These are phyloP conservation scores for Apotomis capreana DNA, from an alignment of 2,888 invertebrate species.

Conservation along the genomic window DNA sequence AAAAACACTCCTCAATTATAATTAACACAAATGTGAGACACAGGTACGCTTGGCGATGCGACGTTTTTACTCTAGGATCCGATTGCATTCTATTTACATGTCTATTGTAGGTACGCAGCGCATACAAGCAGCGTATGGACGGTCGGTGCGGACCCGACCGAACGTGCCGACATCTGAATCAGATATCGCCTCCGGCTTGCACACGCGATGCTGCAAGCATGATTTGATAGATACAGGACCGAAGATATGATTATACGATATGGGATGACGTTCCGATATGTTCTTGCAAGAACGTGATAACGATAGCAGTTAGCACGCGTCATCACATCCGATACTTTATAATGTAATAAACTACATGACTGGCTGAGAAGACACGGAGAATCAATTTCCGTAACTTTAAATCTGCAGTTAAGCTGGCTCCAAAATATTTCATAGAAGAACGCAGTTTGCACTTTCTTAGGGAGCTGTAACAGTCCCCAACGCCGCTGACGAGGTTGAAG, in stretches of 20 bases:
- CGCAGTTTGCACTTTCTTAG: too few species aligned
- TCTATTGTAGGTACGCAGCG: too few species aligned
- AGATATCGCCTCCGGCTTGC: slow-evolving; percentile 8
- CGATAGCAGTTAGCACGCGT: slow-evolving; percentile 1
- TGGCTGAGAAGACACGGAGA: too few species aligned
- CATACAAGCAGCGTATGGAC: not conserved
- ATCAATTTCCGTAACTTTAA: too few species aligned
- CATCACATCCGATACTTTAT: not conserved
- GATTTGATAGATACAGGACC: slow-evolving; percentile 15
- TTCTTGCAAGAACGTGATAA: slow-evolving; percentile 17
- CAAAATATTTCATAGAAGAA: too few species aligned
- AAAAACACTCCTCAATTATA: too few species aligned
- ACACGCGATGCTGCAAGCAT: slow-evolving; percentile 14
- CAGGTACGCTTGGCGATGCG: too few species aligned
- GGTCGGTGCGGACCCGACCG: slow-evolving; percentile 13
- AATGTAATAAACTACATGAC: not conserved
- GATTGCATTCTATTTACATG: not conserved
- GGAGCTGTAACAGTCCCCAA: too few species aligned
- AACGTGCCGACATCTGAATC: slow-evolving; percentile 25
- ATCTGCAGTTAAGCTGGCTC: too few species aligned
- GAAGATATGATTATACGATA: slow-evolving; percentile 9
- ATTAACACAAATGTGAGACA: too few species aligned
- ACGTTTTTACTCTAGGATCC: not conserved
- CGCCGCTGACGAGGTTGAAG: too few species aligned
- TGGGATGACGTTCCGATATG: slow-evolving; percentile 9